Conservation (phyloP, 2,797 vertebrate species). For the Pogoniulus pusillus region DNA sequence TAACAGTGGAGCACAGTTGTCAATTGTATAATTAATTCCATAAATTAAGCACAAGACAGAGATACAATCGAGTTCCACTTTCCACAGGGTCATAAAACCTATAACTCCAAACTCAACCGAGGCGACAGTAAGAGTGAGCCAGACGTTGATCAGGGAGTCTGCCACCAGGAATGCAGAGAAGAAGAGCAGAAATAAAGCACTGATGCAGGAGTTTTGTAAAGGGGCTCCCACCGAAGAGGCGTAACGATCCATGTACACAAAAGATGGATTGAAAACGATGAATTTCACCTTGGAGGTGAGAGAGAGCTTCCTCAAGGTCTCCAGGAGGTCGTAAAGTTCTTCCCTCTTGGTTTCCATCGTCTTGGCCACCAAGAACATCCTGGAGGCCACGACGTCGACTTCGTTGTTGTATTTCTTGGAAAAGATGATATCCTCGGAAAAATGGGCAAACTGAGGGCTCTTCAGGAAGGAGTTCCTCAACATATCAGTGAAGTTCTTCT, state of each 20-base stretch:
- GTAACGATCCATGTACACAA: conserved; percentile 98
- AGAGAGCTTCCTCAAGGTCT: conserved; percentile 93
- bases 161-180: conserved; percentile 95
- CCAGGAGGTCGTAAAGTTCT: conserved; percentile 96
- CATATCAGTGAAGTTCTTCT: conserved; percentile 92
- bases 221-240: conserved; percentile 93
- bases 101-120: conserved; percentile 97
- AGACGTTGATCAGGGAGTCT: conserved; percentile 93
- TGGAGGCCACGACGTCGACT: conserved; percentile 93
- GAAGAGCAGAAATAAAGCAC: conserved; percentile 95
- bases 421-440: conserved; percentile 97
- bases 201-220: conserved; percentile 95
- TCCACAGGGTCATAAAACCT: conserved; percentile 99
- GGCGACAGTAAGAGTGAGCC: conserved; percentile 93
- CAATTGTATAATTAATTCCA: conserved; percentile 94
- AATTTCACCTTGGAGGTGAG: conserved; percentile 97
- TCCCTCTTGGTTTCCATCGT: conserved; percentile 97
- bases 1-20: conserved; percentile 94
- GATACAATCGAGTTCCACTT: conserved; percentile 95
- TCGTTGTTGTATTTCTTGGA: conserved; percentile 90
- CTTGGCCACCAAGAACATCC: conserved; percentile 97
- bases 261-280: conserved; percentile 98
- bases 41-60: conserved; percentile 97
- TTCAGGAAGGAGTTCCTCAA: conserved; percentile 91
- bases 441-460: conserved; percentile 90